Evolutionary conservation across 2,797 vertebrate species (phyloP), one percentile per base, ranked within the genome.

Genomic region (Amniataba percoides): DNA sequence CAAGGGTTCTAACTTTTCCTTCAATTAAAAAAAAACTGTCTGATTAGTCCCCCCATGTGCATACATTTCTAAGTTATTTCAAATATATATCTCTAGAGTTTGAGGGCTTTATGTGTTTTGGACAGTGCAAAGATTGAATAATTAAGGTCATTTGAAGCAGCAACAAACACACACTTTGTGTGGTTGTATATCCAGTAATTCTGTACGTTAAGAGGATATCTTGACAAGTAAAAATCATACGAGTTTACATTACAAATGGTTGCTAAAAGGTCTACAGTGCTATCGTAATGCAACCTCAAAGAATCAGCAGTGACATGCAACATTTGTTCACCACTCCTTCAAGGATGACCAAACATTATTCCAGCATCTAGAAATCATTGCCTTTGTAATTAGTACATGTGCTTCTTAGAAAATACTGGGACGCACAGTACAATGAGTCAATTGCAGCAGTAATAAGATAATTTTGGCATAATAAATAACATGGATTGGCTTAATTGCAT

Each of bases 401-500:
- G 66, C 83, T 84, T 34, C 64, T 58, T 70, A 86, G 76, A 80
- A 78, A 81, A 77, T 69, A 70, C 45, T 36, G n/a, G 52, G 71
- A 72, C 66, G 76, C 45, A 15, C 46, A 46, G 60, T 81, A 88
- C 83, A 75, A 77, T 64, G 76, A 91, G 81, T 90, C 84, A 72
- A 83, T 61, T 79, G 85, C 79, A 63, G 77, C 71, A 64, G 82
- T 82, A 79, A 88, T 85, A 82, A 85, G 75, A 81, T 79, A 85
- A 70, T 78, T 74, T 62, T 23, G 71, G 52, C 75, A 66, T 88
- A 81, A 88, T 88, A 87, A 89, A 93, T 88, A 92, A 86, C 76
- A 73, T 68, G 78, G 62, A 85, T 77, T 48, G 75, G 63, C 71
- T 86, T 89, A 90, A 92, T 88, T 87, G 84, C 77, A 77, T 88